Base-by-base conservation (phyloP, 2,113 vertebrate genomes). In the Callopanchax toddi region DNA sequence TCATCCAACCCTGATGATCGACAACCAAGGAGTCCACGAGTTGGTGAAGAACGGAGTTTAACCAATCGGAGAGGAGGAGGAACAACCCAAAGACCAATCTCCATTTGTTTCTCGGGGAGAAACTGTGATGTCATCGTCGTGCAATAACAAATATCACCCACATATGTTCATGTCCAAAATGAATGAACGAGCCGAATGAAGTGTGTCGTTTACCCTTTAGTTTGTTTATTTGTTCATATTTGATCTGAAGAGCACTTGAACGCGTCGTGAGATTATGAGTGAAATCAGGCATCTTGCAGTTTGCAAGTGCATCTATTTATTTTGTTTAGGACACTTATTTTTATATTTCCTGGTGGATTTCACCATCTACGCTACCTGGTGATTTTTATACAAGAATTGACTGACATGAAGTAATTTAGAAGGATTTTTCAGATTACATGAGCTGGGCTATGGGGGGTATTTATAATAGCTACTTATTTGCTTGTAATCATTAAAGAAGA, bases 31-130 rank as follows among this genome's bases (percentile, higher is more conserved):
- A 25, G 86, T 93, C 78, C 95, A 94, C 0, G 92, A 98, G 83
- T 79, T 94, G 77, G 95, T 96, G 89, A 95, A 94, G 89, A 98
- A 98, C 0, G 96, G 96, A 10, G 22, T 95, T 60, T 96, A 88
- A 63, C 51, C 50, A 42, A 25, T 8, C 25, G 34, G 32, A 65
- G 53, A 59, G 36, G 40, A 18, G 11, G 52, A 39, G 59, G 20
- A 37, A 67, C 40, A 62, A 51, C 17, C 81, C 77, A 78, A 60
- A 76, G 58, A 70, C 23, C 52, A 18, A 49, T 40, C 40, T 43
- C 20, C 43, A 17, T 61, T 61, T 60, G 65, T 74, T 79, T 61
- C 62, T 62, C 36, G 34, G 66, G 49, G 66, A 60, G 64, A 83
- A 86, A 82, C 82, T 88, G 84, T 87, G 88, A 90, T 56, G 67